Evolutionary conservation across 2,797 vertebrate species (phyloP).

Genomic region (Alosa sapidissima): DNA sequence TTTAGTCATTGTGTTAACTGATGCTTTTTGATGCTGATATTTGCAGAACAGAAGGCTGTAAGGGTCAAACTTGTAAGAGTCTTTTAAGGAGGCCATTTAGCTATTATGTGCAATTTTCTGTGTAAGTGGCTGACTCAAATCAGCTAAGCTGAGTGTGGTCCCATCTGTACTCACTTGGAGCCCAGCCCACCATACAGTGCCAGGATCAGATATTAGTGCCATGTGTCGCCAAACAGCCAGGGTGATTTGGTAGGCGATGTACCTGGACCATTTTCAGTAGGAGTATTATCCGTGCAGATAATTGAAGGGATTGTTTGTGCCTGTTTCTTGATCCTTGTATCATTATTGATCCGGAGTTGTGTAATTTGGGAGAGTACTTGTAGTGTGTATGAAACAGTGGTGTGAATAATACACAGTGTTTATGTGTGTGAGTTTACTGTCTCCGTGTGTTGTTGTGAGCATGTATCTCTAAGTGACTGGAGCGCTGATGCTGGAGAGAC

Average conservation of each 20-base stretch:
- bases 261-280: background rate
- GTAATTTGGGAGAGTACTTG: background rate
- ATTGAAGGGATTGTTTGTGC: background rate
- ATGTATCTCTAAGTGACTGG: too few species aligned
- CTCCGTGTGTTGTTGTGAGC: too few species aligned
- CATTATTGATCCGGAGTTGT: background rate
- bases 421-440: background rate
- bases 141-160: background rate
- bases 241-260: background rate
- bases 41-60: background rate
- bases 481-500: background rate
- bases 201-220: conserved; percentile 20
- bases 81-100: background rate
- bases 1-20: background rate
- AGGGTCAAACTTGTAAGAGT: background rate
- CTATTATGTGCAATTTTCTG: conserved; percentile 2
- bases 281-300: background rate
- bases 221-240: background rate
- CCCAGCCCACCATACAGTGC: background rate
- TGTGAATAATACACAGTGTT: background rate
- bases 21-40: background rate
- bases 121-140: background rate
- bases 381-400: background rate
- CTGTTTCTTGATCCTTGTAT: background rate
- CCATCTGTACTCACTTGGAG: conserved; percentile 14